phyloP scores from a whole-genome alignment of 1,140 invertebrate species.

The Trinorchestia longiramus region DNA sequence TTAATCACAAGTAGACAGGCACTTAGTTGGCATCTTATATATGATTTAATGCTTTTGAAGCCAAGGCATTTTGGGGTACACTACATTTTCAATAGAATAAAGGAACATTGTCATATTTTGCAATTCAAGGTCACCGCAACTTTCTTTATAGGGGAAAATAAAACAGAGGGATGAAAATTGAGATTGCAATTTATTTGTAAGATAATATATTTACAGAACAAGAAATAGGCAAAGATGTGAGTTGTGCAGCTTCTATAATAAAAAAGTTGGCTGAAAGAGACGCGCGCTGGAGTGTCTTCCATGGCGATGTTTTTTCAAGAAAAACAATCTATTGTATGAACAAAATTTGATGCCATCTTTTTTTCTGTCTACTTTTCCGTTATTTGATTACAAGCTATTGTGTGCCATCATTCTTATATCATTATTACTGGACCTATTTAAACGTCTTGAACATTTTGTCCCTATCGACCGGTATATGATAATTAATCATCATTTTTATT shows the following conservation, averaged over 20 bases:
- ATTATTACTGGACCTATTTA: neutral
- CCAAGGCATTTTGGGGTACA: neutral
- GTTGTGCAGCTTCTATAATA: too few relatives aligned
- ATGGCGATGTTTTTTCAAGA: neutral
- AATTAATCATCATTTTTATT: neutral
- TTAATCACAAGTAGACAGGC: neutral
- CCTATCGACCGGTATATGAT: neutral
- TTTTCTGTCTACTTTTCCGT: neutral
- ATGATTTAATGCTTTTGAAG: neutral
- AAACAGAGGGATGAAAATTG: neutral
- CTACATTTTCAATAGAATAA: neutral
- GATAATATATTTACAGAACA: too few relatives aligned
- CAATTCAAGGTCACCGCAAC: neutral
- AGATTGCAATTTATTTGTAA: too few relatives aligned
- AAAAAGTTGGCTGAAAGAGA: too few relatives aligned
- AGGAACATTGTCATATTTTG: neutral
- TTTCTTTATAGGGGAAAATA: neutral
- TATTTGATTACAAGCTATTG: neutral
- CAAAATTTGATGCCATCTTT: neutral
- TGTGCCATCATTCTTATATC: neutral
- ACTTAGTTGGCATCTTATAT: neutral
- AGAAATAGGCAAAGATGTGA: too few relatives aligned
- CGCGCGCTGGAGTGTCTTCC: too few relatives aligned
- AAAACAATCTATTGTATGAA: neutral
- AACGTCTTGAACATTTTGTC: neutral